Percentiles rank a stretch among this genome's conserved stretches.
These are phyloP conservation scores for Neoaliturus tenellus DNA, from an alignment of 2,888 invertebrate species.

Conservation along the genomic window DNA sequence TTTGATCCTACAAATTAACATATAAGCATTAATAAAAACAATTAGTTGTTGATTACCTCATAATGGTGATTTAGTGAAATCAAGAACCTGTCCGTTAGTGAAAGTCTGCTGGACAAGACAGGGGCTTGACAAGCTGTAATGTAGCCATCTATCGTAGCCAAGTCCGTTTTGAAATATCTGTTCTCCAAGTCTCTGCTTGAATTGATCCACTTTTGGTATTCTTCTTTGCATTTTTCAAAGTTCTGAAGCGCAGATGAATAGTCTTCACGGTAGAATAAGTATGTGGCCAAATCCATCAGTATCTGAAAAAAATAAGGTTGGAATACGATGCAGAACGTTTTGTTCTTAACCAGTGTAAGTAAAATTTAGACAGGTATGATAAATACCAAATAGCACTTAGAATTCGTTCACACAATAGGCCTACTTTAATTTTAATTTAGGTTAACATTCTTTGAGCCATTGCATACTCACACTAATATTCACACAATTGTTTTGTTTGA, in stretches of 20 bases:
- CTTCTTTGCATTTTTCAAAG: conserved; percentile 49
- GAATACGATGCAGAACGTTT: too few relatives aligned
- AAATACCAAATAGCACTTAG: too few relatives aligned
- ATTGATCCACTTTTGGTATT: conserved; percentile 47
- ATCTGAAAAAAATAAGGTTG: conserved; percentile 36
- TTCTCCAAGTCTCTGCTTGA: background rate
- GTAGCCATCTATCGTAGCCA: conserved; percentile 60
- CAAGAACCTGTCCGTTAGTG: conserved; percentile 59
- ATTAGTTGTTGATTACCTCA: conserved; percentile 53
- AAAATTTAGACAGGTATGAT: too few relatives aligned
- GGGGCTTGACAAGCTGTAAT: conserved; percentile 59
- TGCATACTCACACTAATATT: too few relatives aligned
- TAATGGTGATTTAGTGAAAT: conserved; percentile 62
- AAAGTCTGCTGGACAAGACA: conserved; percentile 42
- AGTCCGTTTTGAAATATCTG: background rate
- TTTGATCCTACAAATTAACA: too few relatives aligned
- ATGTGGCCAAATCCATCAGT: conserved; percentile 54
- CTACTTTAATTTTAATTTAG: too few relatives aligned
- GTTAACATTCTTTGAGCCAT: too few relatives aligned
- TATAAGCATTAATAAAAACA: background rate
- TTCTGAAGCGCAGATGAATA: conserved; percentile 42
- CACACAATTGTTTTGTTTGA: too few relatives aligned
- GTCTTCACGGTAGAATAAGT: conserved; percentile 56
- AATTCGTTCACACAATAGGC: too few relatives aligned
- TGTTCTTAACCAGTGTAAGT: too few relatives aligned